These are phyloP conservation scores for Microchrysa polita DNA, from an alignment of 2,888 invertebrate genomes.

Conservation along the genomic window DNA sequence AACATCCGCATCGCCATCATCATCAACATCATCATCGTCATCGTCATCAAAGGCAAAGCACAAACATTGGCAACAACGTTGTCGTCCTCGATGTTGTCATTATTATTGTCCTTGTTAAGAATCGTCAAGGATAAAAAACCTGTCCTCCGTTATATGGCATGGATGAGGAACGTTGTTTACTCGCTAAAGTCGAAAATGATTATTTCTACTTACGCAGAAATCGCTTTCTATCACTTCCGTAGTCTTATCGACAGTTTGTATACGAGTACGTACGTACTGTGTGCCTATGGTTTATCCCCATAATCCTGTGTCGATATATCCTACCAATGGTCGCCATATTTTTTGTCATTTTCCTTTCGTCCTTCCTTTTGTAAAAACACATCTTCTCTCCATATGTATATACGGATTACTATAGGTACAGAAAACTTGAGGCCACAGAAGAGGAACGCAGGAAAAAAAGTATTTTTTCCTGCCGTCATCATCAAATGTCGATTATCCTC, in stretches of 20 bases:
- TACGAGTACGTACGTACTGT: not conserved
- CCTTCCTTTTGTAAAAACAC: not conserved
- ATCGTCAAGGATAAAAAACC: not conserved
- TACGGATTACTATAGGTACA: not conserved
- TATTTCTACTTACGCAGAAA: slow-evolving; percentile 4
- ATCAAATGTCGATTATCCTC: slow-evolving; percentile 50
- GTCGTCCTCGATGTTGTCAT: too few relatives aligned
- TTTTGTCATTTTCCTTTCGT: not conserved
- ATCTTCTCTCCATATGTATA: too few relatives aligned
- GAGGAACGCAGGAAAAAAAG: too few relatives aligned
- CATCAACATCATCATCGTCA: not conserved
- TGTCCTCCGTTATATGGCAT: too few relatives aligned
- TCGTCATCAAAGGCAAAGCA: not conserved
- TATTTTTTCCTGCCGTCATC: slow-evolving; percentile 41
- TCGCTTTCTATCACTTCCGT: slow-evolving; percentile 21
- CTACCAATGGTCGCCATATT: slow-evolving; percentile 26
- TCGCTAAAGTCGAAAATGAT: not conserved
- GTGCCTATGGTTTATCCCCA: slow-evolving; percentile 7
- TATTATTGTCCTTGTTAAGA: not conserved
- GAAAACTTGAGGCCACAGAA: not conserved
- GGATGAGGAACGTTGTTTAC: not conserved
- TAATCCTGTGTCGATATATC: slow-evolving; percentile 33
- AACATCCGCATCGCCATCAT: slow-evolving; percentile 23
- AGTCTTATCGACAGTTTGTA: not conserved
- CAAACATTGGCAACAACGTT: slow-evolving; percentile 7